Conservation (phyloP, 2,797 vertebrate species). For the Odontamblyopus rebecca region DNA sequence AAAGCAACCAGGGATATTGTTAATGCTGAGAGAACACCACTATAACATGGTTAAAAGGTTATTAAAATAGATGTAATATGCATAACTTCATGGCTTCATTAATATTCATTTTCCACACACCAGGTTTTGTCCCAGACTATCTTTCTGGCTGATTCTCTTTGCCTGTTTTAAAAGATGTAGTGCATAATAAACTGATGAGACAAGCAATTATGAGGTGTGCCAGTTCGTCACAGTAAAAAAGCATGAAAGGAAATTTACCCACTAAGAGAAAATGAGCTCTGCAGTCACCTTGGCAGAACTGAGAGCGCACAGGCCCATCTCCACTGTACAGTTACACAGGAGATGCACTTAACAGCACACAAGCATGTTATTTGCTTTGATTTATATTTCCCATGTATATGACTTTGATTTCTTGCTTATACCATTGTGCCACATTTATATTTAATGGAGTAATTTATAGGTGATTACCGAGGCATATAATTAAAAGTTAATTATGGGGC, state of each 20-base stretch:
- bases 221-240: neutral
- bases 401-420: neutral
- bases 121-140: neutral
- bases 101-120: too few species aligned
- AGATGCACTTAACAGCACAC: neutral
- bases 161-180: neutral
- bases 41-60: too few species aligned
- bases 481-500: too few species aligned
- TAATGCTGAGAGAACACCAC: too few species aligned
- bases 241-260: neutral
- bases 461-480: too few species aligned
- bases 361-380: neutral
- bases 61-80: too few species aligned
- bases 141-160: neutral
- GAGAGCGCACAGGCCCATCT: neutral
- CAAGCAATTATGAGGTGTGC: neutral
- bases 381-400: neutral
- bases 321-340: neutral
- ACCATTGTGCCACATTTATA: too few species aligned
- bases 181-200: neutral
- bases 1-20: too few species aligned
- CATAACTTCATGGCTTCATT: neutral
- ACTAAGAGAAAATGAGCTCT: neutral
- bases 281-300: slow-evolving; percentile 1
- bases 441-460: too few species aligned